Percentiles rank a stretch among this genome's conserved stretches.
Conservation (phyloP, 2,888 invertebrate species). For the Trissonchulus latispiculum region DNA sequence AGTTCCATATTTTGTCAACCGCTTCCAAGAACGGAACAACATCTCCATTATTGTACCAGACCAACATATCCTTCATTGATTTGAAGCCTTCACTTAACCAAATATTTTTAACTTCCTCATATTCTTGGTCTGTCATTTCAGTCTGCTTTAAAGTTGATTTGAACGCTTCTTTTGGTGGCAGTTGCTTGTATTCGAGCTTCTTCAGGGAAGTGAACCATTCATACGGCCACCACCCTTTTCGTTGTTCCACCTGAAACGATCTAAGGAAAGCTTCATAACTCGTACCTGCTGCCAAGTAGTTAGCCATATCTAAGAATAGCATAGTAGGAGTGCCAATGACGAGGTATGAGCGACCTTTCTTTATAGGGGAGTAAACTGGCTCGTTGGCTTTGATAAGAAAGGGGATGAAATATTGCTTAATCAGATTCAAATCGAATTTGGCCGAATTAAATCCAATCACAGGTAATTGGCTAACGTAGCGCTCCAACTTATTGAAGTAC, state of each 20-base stretch:
- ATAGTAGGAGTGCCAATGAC: background rate
- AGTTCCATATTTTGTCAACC: constrained; percentile 26
- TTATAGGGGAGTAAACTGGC: background rate
- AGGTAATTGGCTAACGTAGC: background rate
- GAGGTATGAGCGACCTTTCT: background rate
- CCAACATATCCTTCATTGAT: constrained; percentile 19
- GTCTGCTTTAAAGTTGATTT: background rate
- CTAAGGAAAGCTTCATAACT: background rate
- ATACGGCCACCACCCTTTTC: constrained; percentile 6
- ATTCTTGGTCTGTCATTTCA: constrained; percentile 4
- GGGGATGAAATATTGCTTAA: constrained; percentile 6
- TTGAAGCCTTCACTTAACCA: background rate
- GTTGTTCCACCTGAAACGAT: background rate
- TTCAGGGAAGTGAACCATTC: constrained; percentile 9
- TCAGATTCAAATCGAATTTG: constrained; percentile 12
- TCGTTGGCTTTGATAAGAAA: background rate
- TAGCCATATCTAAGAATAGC: constrained; percentile 2
- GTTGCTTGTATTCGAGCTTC: background rate
- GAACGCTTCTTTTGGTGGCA: constrained; percentile 14
- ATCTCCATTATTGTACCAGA: constrained; percentile 24
- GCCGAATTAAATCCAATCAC: constrained; percentile 8
- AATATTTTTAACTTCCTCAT: background rate
- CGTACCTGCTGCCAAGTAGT: background rate
- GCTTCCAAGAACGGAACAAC: constrained; percentile 26
- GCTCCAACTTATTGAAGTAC: background rate